A percentile compares a stretch with the other conserved stretches of the same genome.
phyloP scores from a whole-genome alignment of 2,113 vertebrate genomes.

The Piaya cayana region DNA sequence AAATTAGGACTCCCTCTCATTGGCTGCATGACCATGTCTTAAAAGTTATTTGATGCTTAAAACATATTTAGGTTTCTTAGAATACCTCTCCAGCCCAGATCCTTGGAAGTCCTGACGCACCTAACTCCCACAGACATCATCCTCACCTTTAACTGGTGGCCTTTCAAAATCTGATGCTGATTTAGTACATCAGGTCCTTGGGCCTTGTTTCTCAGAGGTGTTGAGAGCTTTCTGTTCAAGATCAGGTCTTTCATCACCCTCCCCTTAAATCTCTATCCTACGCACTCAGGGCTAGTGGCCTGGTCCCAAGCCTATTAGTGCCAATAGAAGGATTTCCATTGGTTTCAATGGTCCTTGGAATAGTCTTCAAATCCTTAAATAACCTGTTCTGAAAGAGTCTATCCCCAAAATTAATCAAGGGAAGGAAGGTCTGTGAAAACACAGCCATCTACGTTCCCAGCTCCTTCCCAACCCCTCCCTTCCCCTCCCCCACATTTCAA shows the following conservation, averaged over 20 bases:
- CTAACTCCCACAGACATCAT: neutral
- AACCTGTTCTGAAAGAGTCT: slow-evolving; percentile 50
- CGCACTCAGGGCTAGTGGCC: neutral
- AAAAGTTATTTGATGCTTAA: neutral
- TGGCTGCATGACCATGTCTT: neutral
- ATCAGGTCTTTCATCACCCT: slow-evolving; percentile 4
- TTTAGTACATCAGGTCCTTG: neutral
- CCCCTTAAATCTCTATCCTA: neutral
- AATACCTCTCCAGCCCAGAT: neutral
- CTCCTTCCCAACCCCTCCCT: slow-evolving; percentile 63
- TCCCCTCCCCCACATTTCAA: slow-evolving; percentile 41
- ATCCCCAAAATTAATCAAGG: slow-evolving; percentile 63
- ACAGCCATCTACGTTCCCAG: slow-evolving; percentile 62
- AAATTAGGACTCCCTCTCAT: neutral
- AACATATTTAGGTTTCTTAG: neutral
- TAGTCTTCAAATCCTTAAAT: slow-evolving; percentile 54
- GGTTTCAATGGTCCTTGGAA: slow-evolving; percentile 19
- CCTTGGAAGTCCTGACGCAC: neutral
- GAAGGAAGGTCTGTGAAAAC: slow-evolving; percentile 66
- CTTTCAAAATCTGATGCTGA: slow-evolving; percentile 38
- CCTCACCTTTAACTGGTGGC: neutral
- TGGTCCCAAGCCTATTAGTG: slow-evolving; percentile 27
- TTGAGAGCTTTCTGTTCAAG: neutral
- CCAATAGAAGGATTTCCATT: neutral
- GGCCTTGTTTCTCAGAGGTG: neutral